Base-by-base conservation (phyloP, 2,888 invertebrate genomes). In the Drosophila rubida region DNA sequence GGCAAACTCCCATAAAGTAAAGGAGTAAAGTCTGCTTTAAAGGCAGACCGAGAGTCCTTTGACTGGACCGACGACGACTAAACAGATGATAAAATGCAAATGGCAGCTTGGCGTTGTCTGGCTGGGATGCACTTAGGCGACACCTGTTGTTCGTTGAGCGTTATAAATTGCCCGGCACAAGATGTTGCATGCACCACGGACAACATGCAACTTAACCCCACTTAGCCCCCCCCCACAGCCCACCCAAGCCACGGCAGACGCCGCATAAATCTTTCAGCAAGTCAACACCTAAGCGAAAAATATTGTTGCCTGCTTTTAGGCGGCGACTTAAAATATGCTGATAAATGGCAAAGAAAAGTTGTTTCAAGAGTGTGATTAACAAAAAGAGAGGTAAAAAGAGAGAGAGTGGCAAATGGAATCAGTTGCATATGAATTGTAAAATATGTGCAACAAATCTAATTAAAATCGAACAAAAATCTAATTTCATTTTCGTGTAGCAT, bases 71-170 rank as follows among this genome's bases (percentile, higher is more conserved):
- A 27, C 25, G 19, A 32, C 35, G 14, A 41, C 41, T 13, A 53
- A 37, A 35, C 30, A 42, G 19, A 4, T 46, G 55, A 39, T 45
- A 44, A 60, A 55, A 53, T 71, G 65, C 62, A 64, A 54, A 65
- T 49, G 32, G 57, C 48, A 55, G 35, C 11, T 30, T 54, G 30
- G 8, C 8, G 42, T 16, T 49, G 51, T 48, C 60, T 45, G 50
- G 11, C 39, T 30, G 41, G 42, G 9, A 41, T 60, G 60, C 51
- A 45, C 53, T 54, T 42, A 37, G 42, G 66, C 65, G 48, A 42
- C 74, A 76, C 72, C 73, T 75, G 59, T 77, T 72, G 59, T 19
- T 39, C 9, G 53, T 8, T 45, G 14, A 11, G 14, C 35, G 30
- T 32, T 27, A 59, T 35, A 44, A 53, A 55, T 58, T n/a, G 37